A percentile compares a stretch with the other conserved stretches of the same genome.
phyloP scores from a whole-genome alignment of 2,113 vertebrate genomes.

The Rhagologus leucostigma region DNA sequence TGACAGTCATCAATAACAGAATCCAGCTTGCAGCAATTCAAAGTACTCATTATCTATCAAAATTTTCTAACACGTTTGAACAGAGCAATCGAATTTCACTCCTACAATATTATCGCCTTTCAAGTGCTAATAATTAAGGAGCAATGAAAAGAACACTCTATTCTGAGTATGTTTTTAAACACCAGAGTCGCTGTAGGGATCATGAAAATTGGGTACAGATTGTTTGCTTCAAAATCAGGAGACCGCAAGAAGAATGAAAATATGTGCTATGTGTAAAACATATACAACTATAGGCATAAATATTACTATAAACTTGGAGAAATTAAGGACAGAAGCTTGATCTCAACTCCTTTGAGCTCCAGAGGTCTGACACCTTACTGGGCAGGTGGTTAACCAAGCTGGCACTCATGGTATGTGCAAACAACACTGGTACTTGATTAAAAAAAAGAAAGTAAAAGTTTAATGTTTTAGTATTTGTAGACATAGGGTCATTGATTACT shows the following conservation, averaged over 20 bases:
- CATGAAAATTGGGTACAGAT: background rate
- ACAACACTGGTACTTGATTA: background rate
- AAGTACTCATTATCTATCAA: background rate
- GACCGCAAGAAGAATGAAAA: background rate
- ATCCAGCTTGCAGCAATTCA: background rate
- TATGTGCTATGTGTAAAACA: fast-evolving
- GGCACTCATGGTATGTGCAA: background rate
- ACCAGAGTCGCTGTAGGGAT: background rate
- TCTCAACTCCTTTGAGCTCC: background rate
- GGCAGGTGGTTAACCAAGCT: background rate
- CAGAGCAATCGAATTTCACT: slow-evolving; percentile 15
- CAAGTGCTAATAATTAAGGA: slow-evolving; percentile 35
- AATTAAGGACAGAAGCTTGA: background rate
- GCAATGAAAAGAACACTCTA: background rate
- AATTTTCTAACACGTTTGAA: slow-evolving; percentile 5
- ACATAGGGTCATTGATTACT: background rate
- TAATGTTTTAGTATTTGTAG: background rate
- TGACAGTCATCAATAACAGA: background rate
- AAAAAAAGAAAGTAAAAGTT: background rate
- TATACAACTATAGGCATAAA: background rate
- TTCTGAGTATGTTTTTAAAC: background rate
- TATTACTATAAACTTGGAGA: background rate
- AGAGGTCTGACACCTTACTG: background rate
- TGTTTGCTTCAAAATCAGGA: background rate
- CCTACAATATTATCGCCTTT: slow-evolving; percentile 25